Percentiles rank a stretch among this genome's conserved stretches.
Evolutionary conservation across 1,140 invertebrate species (phyloP).

Genomic region (Scaptomyza pallida): DNA sequence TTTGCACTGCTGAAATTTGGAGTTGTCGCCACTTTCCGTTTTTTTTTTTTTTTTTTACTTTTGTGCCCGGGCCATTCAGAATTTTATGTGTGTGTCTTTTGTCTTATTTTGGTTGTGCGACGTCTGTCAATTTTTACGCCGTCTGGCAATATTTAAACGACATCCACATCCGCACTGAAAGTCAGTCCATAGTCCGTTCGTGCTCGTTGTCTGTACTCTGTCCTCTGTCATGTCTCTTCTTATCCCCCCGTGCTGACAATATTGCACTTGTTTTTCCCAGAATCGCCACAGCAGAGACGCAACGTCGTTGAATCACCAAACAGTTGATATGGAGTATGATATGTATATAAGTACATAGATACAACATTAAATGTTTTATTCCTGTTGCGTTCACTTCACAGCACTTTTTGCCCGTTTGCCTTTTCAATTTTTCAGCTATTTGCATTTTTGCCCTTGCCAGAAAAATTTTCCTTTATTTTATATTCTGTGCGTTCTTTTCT

Average conservation of each 20-base stretch:
- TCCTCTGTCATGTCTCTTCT: too few species aligned
- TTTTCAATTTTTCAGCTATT: conserved; percentile 36
- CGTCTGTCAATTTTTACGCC: conserved; percentile 78
- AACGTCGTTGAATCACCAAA: conserved; percentile 35
- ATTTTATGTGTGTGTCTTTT: conserved; percentile 33
- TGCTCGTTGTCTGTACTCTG: conserved; percentile 18
- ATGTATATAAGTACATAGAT: conserved; percentile 9
- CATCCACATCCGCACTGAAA: conserved; percentile 69
- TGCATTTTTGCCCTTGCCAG: conserved; percentile 14
- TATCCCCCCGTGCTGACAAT: conserved; percentile 45
- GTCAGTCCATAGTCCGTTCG: background rate
- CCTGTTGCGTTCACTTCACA: conserved; percentile 5
- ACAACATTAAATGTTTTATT: conserved; percentile 5
- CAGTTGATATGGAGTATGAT: conserved; percentile 18
- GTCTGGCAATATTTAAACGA: conserved; percentile 79
- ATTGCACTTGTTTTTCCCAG: conserved; percentile 77
- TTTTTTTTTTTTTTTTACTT: conserved; percentile 5
- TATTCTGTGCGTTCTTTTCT: conserved; percentile 11
- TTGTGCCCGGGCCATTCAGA: conserved; percentile 50
- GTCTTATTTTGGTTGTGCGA: conserved; percentile 40
- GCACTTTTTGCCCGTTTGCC: conserved; percentile 1
- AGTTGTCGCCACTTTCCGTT: conserved; percentile 61
- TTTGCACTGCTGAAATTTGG: conserved; percentile 2
- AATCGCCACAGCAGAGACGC: conserved; percentile 38
- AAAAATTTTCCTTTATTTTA: conserved; percentile 29